Base-by-base conservation (phyloP, 2,888 invertebrate species). In the Pantelozetes paolii region DNA sequence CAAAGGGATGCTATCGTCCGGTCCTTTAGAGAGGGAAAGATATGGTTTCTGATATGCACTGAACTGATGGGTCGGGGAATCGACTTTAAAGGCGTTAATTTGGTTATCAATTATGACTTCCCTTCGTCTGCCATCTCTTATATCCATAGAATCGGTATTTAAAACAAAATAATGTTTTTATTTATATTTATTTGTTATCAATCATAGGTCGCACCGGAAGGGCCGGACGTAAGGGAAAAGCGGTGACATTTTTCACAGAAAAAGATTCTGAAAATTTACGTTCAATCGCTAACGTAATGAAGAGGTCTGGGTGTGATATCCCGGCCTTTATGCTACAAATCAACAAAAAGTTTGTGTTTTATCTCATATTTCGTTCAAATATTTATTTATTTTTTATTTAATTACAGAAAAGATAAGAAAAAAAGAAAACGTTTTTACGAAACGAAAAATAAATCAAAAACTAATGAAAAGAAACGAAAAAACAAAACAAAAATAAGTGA, bases 71-170 rank as follows among this genome's bases (percentile, higher is more conserved):
- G 94, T 0, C 88, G 98, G 78, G 98, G 98, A 77, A 91, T 98
- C 77, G 98, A 98, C 84, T 95, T 98, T 83, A 92, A 92, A 80
- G 94, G 94, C 0, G 94, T 99, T 67, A 71, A 71, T 73, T 85
- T 98, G 36, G 96, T 99, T 40, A 86, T 99, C 77, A 99, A 99
- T 85, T 99, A 95, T 82, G 98, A 99, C 85, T 94, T 98, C 82
- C 98, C 98, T 23, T 89, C 90, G 0, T 89, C 90, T 0, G 89
- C 90, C 74, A 91, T 94, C 79, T 89, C 92, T 0, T 96, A 96
- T 80, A 89, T 96, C 79, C 96, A 95, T 84, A 87, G 94, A 76
- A 87, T 89, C 76, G 91, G 90, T 67, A 67, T 23, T 18, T n/a
- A 32, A 62, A 9, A 23, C 13, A 8, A 23, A 1, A 28, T 28